Evolutionary conservation across 2,797 vertebrate genomes (phyloP).

Genomic region (Orestias chungarensis): DNA sequence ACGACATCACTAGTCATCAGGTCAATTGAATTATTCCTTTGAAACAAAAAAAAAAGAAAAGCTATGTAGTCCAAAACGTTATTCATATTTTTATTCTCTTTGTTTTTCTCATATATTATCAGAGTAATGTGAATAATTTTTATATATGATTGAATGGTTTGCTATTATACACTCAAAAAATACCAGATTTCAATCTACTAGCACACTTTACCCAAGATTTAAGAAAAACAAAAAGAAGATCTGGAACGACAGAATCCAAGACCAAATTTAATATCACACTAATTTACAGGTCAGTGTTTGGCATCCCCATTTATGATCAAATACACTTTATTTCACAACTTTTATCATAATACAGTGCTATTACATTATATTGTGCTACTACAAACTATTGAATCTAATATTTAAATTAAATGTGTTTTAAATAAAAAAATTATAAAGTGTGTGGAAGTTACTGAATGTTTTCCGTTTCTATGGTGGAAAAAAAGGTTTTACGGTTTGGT

Average conservation of each 20-base stretch:
- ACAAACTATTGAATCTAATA: too few relatives aligned
- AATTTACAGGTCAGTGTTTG: too few relatives aligned
- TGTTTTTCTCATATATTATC: too few relatives aligned
- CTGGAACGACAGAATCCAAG: background rate
- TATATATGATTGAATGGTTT: background rate
- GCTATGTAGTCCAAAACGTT: too few relatives aligned
- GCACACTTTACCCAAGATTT: background rate
- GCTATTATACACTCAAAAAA: background rate
- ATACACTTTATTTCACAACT: background rate
- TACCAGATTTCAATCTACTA: background rate
- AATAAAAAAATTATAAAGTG: background rate
- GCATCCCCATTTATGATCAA: background rate
- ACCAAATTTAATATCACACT: background rate
- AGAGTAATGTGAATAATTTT: background rate
- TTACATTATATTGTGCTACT: too few relatives aligned
- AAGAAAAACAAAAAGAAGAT: too few relatives aligned
- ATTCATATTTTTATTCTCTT: too few relatives aligned
- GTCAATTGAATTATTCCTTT: too few relatives aligned
- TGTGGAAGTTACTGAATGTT: background rate
- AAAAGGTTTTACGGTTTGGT: background rate
- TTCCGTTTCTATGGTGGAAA: background rate
- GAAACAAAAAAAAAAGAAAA: too few relatives aligned
- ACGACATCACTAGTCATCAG: too few relatives aligned
- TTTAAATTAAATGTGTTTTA: background rate
- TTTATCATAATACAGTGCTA: background rate